Evolutionary conservation across 37 sponge, comb jelly and placozoan genomes (phyloP), one percentile per base, ranked within the genome.

Genomic region (Amphimedon queenslandica): DNA sequence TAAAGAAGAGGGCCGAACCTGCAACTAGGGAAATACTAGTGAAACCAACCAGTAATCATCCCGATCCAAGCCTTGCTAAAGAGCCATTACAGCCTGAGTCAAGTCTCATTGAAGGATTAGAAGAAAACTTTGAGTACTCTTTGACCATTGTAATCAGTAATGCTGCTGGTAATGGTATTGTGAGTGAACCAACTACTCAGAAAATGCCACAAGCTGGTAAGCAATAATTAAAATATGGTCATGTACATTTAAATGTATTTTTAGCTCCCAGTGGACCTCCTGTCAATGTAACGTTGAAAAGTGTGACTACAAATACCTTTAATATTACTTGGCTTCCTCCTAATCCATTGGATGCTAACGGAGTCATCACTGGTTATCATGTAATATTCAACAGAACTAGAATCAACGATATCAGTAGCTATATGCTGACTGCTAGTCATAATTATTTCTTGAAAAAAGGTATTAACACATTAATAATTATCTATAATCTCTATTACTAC

Each of bases 281-380:
- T 6, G 5, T 25, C 5, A 60, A 60, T n/a, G 21, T 60, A n/a
- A n/a, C 61, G 5, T 8, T 47, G 8, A 6, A 13, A 25, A n/a
- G 5, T 6, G 61, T n/a, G 21, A 60, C 61, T 60, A 6, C 28
- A n/a, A 64, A 39, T 23, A 20, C 66, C 41, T 42, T 75, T 11
- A 38, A 2, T 1, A 29, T 75, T 10, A 38, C 66, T 16, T 75
- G 76, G 76, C 27, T 42, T 3, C 76, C 76, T 42, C 76, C 76
- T 40, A 66, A 63, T 25, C 53, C 63, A 3, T 53, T 63, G 51
- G 11, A 42, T 11, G 63, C 65, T 63, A 75, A 75, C 64, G 76
- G 76, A 21, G 32, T 65, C 23, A 42, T 75, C 16, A 64, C 53
- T 35, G 31, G 29, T 5, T 75, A 64, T 40, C 42, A 43, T 25